Conservation (phyloP, 35 echinoderm and acorn worm species). For the Patiria miniata region DNA sequence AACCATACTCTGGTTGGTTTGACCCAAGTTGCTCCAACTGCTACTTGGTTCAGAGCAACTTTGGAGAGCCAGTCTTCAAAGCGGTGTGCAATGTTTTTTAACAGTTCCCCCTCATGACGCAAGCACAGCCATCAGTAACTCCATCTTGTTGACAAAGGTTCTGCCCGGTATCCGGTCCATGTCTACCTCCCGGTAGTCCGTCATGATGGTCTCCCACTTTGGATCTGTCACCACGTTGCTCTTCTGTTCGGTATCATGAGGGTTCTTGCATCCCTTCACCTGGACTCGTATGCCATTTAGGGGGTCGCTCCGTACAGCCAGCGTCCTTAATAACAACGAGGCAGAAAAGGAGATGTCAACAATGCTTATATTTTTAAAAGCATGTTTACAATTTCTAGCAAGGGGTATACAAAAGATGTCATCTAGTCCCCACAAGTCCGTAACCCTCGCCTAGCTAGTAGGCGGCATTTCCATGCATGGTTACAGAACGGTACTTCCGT, state of each 20-base stretch:
- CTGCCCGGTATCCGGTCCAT: constrained; percentile 74
- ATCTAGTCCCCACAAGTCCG: too few relatives aligned
- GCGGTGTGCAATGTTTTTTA: too few relatives aligned
- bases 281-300: constrained; percentile 67
- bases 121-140: constrained; percentile 73
- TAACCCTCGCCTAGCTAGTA: too few relatives aligned
- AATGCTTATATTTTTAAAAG: neutral
- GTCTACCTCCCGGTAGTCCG: constrained; percentile 79
- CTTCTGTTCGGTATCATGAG: constrained; percentile 32
- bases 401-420: too few relatives aligned
- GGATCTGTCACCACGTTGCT: constrained; percentile 79
- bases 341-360: neutral
- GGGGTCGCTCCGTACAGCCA: constrained; percentile 81
- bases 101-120: constrained; percentile 19
- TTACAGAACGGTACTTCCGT: too few relatives aligned
- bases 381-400: neutral
- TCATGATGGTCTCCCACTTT: constrained; percentile 78
- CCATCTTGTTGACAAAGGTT: constrained; percentile 90
- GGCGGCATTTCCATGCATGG: too few relatives aligned
- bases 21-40: too few relatives aligned
- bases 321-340: constrained; percentile 45
- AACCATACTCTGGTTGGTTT: too few relatives aligned
- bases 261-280: constrained; percentile 68
- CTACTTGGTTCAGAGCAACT: too few relatives aligned
- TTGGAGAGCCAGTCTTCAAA: too few relatives aligned